Conservation (phyloP, 2,797 vertebrate species). For the Tolypeutes matacus region DNA sequence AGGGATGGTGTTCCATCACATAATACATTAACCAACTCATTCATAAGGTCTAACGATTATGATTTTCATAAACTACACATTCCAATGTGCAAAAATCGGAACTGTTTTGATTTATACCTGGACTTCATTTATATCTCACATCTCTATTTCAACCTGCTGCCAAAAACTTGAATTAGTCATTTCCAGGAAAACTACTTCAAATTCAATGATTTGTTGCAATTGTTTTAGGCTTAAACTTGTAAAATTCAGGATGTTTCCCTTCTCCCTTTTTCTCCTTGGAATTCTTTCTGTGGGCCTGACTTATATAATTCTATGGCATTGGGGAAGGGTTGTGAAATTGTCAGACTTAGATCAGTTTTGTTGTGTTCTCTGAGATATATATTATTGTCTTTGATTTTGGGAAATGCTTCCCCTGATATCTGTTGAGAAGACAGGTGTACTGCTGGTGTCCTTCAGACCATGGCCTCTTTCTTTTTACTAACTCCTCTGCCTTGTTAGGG, state of each 20-base stretch:
- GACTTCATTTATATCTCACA: constrained; percentile 6
- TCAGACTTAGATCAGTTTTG: not conserved
- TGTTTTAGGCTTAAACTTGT: not conserved
- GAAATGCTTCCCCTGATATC: not conserved
- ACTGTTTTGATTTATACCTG: constrained; percentile 17
- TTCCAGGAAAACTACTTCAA: constrained; percentile 2
- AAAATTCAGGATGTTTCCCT: not conserved
- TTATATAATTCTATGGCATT: not conserved
- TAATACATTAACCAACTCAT: not conserved
- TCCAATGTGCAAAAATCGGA: not conserved
- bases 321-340: not conserved
- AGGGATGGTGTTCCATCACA: not conserved
- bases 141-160: not conserved
- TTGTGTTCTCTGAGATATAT: not conserved
- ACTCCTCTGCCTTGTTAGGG: not conserved
- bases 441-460: not conserved
- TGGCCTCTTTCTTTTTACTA: not conserved
- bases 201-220: not conserved
- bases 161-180: constrained; percentile 20
- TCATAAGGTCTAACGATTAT: not conserved
- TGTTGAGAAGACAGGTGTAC: not conserved
- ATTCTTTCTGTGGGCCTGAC: not conserved
- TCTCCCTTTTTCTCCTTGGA: not conserved
- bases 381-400: not conserved
- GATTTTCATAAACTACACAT: not conserved